phyloP scores from a whole-genome alignment of 2,113 vertebrate genomes.

The Chlamydotis undulata region DNA sequence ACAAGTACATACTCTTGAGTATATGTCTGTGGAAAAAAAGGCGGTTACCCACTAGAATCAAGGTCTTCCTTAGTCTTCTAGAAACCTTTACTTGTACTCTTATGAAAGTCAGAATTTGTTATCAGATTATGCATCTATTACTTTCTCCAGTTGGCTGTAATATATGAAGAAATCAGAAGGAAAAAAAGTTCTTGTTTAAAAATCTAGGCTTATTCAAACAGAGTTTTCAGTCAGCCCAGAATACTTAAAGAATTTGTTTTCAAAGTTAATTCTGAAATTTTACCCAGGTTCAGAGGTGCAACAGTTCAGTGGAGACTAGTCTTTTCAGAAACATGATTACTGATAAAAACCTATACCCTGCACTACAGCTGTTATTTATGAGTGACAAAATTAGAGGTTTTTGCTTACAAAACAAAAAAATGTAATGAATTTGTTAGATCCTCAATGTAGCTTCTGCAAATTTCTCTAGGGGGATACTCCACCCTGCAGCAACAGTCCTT shows the following conservation, averaged over 20 bases:
- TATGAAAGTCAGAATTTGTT: neutral
- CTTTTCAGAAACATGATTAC: neutral
- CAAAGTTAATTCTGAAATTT: neutral
- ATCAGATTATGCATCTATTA: neutral
- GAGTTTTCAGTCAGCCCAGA: neutral
- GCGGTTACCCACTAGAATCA: neutral
- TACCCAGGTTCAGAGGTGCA: neutral
- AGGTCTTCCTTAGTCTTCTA: neutral
- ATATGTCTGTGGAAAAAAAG: neutral
- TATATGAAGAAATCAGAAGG: neutral
- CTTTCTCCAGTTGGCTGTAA: neutral
- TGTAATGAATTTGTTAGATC: neutral
- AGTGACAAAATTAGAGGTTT: neutral
- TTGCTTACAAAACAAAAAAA: neutral
- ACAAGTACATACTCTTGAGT: neutral
- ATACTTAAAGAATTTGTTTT: neutral
- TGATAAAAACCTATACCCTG: neutral
- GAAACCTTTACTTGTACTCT: neutral
- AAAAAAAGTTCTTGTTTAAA: neutral
- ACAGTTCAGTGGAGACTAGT: neutral
- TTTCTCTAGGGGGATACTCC: neutral
- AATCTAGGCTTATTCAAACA: neutral
- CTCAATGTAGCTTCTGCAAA: neutral
- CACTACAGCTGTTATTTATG: neutral
- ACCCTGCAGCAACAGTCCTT: neutral